A percentile compares a stretch with the other conserved stretches of the same genome.
Conservation (phyloP, 2,113 vertebrate species). For the Equus przewalskii region DNA sequence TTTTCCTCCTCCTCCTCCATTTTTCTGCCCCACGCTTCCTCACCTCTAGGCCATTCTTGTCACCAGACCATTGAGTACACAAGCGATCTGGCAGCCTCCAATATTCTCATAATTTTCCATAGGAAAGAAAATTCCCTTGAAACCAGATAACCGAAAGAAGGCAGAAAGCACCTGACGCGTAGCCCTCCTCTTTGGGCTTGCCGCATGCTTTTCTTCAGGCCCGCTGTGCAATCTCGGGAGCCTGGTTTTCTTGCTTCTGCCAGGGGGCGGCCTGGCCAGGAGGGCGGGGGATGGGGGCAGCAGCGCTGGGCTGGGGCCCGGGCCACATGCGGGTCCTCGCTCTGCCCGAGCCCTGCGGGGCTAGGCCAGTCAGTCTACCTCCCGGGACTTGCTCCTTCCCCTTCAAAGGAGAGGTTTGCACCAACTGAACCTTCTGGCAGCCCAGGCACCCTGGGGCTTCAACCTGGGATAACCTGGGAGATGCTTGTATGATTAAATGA, state of each 20-base stretch:
- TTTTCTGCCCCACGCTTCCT: neutral
- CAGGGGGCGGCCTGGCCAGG: accelerated
- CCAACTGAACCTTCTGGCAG: neutral
- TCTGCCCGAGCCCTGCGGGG: neutral
- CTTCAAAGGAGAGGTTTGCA: neutral
- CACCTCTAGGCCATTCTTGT: neutral
- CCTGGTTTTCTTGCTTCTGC: neutral
- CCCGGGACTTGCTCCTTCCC: neutral
- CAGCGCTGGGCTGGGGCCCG: neutral
- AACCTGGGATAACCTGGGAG: neutral
- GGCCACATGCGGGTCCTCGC: neutral
- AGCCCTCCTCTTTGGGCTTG: neutral
- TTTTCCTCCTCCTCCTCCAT: neutral
- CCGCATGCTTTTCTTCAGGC: neutral
- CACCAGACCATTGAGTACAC: conserved; percentile 1
- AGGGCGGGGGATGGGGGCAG: neutral
- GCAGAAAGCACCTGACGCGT: neutral
- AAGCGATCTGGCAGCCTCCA: neutral
- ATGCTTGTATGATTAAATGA: conserved; percentile 40
- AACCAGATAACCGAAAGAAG: neutral
- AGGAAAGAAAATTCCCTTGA: neutral
- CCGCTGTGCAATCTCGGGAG: neutral
- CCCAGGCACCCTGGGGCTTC: neutral
- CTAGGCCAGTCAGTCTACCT: too few relatives aligned
- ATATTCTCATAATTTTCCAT: neutral